Base-by-base conservation (phyloP, 1,140 invertebrate species). In the Littorina saxatilis region DNA sequence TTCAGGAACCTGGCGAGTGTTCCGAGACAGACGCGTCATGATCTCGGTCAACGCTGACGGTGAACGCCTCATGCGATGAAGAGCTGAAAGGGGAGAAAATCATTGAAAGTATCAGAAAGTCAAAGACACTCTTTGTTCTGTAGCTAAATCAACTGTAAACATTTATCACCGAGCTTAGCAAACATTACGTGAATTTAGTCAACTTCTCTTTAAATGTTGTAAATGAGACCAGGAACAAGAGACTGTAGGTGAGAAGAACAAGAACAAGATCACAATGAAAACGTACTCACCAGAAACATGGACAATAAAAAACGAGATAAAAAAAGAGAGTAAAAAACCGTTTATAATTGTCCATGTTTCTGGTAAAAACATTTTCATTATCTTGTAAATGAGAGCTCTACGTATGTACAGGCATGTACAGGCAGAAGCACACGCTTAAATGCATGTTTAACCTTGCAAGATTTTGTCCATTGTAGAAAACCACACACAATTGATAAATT, bases 41-140 rank as follows among this genome's bases (percentile, higher is more conserved):
- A 84, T 82, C n/a, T 84, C 83, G 4, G 40, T 50, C 32, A 84
- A 68, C 0, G 74, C 43, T 20, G 68, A 40, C 13, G 80, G 73
- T 27, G 43, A 43, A n/a, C 83, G 52, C 7, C 55, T 63, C n/a
- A 52, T 63, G 4, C 58, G 74, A 1, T 32, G 81, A 9, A n/a
- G 37, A 1, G 39, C 81, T 82, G 75, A 20, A 43, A 39, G 39
- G 7, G 37, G n/a, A 58, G 7, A 20, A 29, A 9, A 58, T 20
- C 20, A 55, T 15, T 13, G 37, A 55, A 4, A 32, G 4, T 17
- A 50, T 1, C 0, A 13, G 2, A 58, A 23, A 9, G 1, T 27
- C 23, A 23, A 9, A 15, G 9, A 2, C 1, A 1, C 7, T 27
- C n/a, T 79, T 63, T 63, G 3, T 32, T 23, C 4, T 29, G 37